Conservation (phyloP, 1,140 invertebrate species). For the Cephus cinctus region DNA sequence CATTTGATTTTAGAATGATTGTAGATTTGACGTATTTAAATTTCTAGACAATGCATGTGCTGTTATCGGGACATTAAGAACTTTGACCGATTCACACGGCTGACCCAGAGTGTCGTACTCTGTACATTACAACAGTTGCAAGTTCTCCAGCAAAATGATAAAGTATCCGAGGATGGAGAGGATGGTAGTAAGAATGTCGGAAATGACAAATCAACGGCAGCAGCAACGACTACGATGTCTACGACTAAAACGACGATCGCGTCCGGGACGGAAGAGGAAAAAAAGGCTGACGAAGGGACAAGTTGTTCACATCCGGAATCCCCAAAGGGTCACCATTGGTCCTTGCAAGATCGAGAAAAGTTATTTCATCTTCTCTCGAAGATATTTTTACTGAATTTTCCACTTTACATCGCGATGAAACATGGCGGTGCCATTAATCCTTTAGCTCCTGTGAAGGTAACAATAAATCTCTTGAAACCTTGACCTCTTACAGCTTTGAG, state of each 20-base stretch:
- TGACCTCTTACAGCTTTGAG: neutral
- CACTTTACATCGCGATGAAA: conserved; percentile 89
- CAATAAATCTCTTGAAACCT: neutral
- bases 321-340: conserved; percentile 56
- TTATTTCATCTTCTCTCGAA: conserved; percentile 77
- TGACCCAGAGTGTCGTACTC: conserved; percentile 80
- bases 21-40: no score
- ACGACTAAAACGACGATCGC: conserved; percentile 21
- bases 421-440: conserved; percentile 60
- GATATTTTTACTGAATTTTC: conserved; percentile 85
- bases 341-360: conserved; percentile 74
- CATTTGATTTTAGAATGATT: no score
- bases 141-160: conserved; percentile 62
- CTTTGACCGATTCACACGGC: conserved; percentile 83
- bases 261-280: conserved; percentile 18
- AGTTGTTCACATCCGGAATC: neutral
- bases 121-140: conserved; percentile 74
- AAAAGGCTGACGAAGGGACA: neutral
- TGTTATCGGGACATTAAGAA: conserved; percentile 88
- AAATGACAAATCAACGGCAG: conserved; percentile 24
- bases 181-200: conserved; percentile 36
- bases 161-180: conserved; percentile 12
- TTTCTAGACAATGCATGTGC: conserved; percentile 85
- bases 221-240: conserved; percentile 21
- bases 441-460: conserved; percentile 48